phyloP scores from a whole-genome alignment of 2,888 invertebrate genomes.

The Nomada fucata region DNA sequence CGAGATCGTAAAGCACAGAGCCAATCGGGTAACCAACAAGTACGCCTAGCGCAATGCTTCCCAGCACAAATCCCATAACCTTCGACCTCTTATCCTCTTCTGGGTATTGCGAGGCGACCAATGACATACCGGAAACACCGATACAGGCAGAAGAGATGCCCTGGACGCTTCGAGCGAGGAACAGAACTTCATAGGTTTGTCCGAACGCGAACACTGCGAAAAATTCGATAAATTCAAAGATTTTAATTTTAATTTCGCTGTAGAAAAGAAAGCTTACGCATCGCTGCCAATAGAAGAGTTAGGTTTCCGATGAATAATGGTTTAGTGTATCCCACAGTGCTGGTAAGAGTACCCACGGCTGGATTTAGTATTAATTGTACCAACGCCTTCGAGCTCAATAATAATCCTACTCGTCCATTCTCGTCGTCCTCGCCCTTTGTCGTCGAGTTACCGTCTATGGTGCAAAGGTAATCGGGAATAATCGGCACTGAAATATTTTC shows the following conservation, averaged over 20 bases:
- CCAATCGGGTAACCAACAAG: slow-evolving; percentile 93
- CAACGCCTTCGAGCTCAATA: slow-evolving; percentile 91
- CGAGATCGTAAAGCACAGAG: slow-evolving; percentile 90
- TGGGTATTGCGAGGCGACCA: slow-evolving; percentile 87
- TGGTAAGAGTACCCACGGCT: slow-evolving; percentile 89
- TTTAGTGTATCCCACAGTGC: slow-evolving; percentile 88
- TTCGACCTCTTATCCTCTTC: slow-evolving; percentile 87
- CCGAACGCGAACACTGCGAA: slow-evolving; percentile 90
- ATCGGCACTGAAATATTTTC: slow-evolving; percentile 89
- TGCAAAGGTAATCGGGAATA: slow-evolving; percentile 90
- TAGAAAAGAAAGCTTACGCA: slow-evolving; percentile 85
- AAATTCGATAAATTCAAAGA: background rate
- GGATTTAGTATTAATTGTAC: slow-evolving; percentile 92
- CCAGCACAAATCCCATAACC: slow-evolving; percentile 92
- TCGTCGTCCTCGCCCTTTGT: slow-evolving; percentile 84
- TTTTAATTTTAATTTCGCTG: background rate
- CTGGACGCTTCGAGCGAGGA: slow-evolving; percentile 91
- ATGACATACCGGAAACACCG: slow-evolving; percentile 92
- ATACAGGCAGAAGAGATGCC: slow-evolving; percentile 93
- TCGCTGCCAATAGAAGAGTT: slow-evolving; percentile 88
- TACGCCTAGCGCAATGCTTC: slow-evolving; percentile 92
- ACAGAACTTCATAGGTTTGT: slow-evolving; percentile 88
- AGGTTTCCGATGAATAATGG: slow-evolving; percentile 89
- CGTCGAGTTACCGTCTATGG: slow-evolving; percentile 84
- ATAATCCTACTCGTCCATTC: slow-evolving; percentile 88